Conservation (phyloP, 2,113 vertebrate species). For the Sinocyclocheilus grahami region DNA sequence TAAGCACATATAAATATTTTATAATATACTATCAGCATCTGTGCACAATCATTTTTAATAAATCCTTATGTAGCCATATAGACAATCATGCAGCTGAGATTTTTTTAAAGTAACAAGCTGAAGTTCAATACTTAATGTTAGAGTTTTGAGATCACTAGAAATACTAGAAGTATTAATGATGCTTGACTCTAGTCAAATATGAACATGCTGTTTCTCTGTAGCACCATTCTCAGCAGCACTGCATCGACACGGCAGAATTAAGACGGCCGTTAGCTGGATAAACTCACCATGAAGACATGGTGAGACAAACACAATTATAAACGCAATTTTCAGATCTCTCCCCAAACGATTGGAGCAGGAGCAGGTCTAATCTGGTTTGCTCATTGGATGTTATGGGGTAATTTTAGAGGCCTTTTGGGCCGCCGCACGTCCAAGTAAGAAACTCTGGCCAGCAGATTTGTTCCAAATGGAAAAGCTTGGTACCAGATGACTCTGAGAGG, state of each 20-base stretch:
- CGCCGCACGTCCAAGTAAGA: neutral
- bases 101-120: too few relatives aligned
- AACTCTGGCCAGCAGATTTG: constrained; percentile 32
- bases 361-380: constrained; percentile 13
- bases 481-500: constrained; percentile 26
- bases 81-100: too few relatives aligned
- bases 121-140: neutral
- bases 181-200: neutral
- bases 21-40: too few relatives aligned
- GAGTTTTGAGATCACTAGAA: neutral
- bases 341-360: neutral
- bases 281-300: constrained; percentile 14
- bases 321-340: neutral
- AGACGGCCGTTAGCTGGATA: neutral
- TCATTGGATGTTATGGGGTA: constrained; percentile 9
- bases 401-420: constrained; percentile 11
- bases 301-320: constrained; percentile 6
- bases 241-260: neutral
- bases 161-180: neutral
- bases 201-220: neutral
- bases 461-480: constrained; percentile 33
- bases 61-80: too few relatives aligned
- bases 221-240: neutral
- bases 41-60: too few relatives aligned
- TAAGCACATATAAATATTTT: too few relatives aligned